Evolutionary conservation across 2,113 vertebrate genomes (phyloP).

Genomic region (Ctenodactylus gundi): DNA sequence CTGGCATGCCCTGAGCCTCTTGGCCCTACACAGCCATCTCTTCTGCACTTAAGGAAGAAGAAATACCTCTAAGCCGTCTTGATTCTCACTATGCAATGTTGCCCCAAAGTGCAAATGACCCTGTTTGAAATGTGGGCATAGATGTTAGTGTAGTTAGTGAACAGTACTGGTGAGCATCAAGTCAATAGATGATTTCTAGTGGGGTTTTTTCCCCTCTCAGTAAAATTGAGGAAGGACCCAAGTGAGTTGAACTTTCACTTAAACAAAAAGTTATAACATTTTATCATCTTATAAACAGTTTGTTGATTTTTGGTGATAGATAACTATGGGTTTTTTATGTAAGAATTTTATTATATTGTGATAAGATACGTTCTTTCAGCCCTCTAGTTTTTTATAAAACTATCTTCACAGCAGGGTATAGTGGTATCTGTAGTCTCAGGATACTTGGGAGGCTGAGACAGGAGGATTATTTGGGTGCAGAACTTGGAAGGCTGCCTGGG

Average conservation of each 20-base stretch:
- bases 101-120: not conserved
- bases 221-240: not conserved
- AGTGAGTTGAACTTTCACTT: not conserved
- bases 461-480: not conserved
- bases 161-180: not conserved
- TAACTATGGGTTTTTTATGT: not conserved
- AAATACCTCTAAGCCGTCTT: not conserved
- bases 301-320: not conserved
- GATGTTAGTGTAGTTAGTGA: not conserved
- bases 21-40: rapidly evolving
- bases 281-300: not conserved
- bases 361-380: not conserved
- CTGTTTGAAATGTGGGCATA: rapidly evolving
- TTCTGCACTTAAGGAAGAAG: not conserved
- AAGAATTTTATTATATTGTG: not conserved
- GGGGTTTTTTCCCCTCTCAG: not conserved
- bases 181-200: not conserved
- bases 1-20: rapidly evolving
- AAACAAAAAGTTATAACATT: not conserved
- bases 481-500: not conserved
- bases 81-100: rapidly evolving
- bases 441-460: not conserved
- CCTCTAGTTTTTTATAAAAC: not conserved
- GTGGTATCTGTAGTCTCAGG: not conserved
- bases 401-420: not conserved